These are phyloP conservation scores for Osmerus eperlanus DNA, from an alignment of 2,113 vertebrate species.

Conservation along the genomic window DNA sequence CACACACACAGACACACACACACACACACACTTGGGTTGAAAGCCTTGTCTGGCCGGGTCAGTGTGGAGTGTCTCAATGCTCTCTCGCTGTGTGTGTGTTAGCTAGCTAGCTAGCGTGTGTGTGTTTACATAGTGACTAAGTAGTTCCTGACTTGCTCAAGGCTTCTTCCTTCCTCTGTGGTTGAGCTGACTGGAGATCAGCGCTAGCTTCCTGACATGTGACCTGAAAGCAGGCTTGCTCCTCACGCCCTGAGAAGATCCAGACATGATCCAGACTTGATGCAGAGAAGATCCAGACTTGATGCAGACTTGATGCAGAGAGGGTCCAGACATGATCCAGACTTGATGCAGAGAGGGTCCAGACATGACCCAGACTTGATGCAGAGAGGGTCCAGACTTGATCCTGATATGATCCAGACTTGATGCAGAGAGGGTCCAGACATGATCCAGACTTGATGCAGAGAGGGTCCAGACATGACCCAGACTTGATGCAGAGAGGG, in stretches of 20 bases:
- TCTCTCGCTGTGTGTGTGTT: slow-evolving; percentile 28
- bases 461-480: too few species aligned
- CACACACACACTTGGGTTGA: slow-evolving; percentile 16
- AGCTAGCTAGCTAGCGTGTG: not conserved
- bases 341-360: too few species aligned
- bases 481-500: too few species aligned
- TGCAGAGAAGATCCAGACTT: too few species aligned
- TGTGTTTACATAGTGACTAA: slow-evolving; percentile 22
- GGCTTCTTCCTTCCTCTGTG: slow-evolving; percentile 25
- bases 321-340: too few species aligned
- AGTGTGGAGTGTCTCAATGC: slow-evolving; percentile 22
- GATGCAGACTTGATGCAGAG: too few species aligned
- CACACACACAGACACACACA: not conserved
- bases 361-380: too few species aligned
- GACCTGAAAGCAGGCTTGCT: slow-evolving; percentile 38
- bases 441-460: too few species aligned
- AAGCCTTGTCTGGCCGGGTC: not conserved
- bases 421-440: too few species aligned
- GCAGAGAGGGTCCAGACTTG: too few species aligned
- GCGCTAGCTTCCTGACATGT: slow-evolving; percentile 36
- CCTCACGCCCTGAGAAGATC: not conserved
- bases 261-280: too few species aligned
- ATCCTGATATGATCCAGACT: too few species aligned
- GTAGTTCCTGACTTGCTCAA: slow-evolving; percentile 10
- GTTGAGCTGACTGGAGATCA: slow-evolving; percentile 45